Evolutionary conservation across 2,113 vertebrate genomes (phyloP), one percentile per base, ranked within the genome.

Genomic region (Zosterops japonicus): DNA sequence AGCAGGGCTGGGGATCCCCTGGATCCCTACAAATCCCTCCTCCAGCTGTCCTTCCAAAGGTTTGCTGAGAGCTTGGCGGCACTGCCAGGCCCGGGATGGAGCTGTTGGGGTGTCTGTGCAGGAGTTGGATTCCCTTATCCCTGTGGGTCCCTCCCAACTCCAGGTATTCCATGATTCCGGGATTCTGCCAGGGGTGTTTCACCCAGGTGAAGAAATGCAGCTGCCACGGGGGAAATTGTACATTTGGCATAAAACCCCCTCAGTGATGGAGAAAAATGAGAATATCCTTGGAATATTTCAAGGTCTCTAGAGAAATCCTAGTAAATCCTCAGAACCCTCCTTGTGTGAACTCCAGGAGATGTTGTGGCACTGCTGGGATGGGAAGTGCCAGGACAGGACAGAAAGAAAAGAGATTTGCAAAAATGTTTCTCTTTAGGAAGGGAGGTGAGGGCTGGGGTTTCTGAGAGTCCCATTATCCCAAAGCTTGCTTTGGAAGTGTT

Each of bases 151-250:
- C 41, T 71, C 11, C 76, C 50, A 9, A 0, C 67, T 22, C 31
- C 50, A 33, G 50, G 21, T 42, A 21, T n/a, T 67, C 52, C 33
- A 9, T 2, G 5, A 22, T 56, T 46, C n/a, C 0, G 0, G 15
- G 16, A 35, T 25, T 63, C 52, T 59, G 29, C 57, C 57, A 42
- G 25, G 16, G 1, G 3, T 28, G 23, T 39, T 80, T 72, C 42
- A 10, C 33, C 52, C 29, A 19, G 64, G 12, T 21, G 72, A n/a
- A 55, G 75, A 55, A 68, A 42, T 0, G 0, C 60, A 47, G 53
- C 44, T 60, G 46, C 49, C 11, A 0, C 1, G 9, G 27, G 33
- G 19, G 29, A 55, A 83, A 35, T 41, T 7, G 4, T 33, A 8
- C 5, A 72, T 19, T 8, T 46, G 36, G 36, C 36, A 56, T 39